Evolutionary conservation across 1,140 invertebrate genomes (phyloP).

Genomic region (Ladona fulva): DNA sequence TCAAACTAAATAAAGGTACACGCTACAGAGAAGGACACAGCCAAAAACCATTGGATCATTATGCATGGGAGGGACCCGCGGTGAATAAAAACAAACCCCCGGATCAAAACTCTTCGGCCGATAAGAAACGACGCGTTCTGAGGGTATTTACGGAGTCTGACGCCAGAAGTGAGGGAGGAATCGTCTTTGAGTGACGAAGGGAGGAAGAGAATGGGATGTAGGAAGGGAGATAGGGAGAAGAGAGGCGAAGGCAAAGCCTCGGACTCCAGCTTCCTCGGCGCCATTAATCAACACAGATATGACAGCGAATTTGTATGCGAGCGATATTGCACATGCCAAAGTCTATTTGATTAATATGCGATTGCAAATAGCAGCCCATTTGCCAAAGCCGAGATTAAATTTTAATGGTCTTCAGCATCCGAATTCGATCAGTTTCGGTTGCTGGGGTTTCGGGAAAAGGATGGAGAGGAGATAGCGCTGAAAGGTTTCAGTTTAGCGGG

Average conservation of each 20-base stretch:
- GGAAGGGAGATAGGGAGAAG: background rate
- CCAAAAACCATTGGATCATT: too few relatives aligned
- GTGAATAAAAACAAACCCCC: too few relatives aligned
- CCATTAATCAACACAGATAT: slow-evolving; percentile 29
- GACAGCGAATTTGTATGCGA: slow-evolving; percentile 30
- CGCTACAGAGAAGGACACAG: too few relatives aligned
- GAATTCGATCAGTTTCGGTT: slow-evolving; percentile 16
- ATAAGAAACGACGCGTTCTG: too few relatives aligned
- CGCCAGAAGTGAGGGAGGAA: too few relatives aligned
- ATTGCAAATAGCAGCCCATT: slow-evolving; percentile 24
- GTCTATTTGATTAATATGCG: slow-evolving; percentile 31
- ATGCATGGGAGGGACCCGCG: too few relatives aligned
- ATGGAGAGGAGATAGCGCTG: background rate
- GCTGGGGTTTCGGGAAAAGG: background rate
- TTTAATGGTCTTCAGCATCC: slow-evolving; percentile 19
- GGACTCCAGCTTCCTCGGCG: slow-evolving; percentile 27
- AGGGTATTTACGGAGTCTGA: too few relatives aligned
- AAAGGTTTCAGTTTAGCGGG: background rate
- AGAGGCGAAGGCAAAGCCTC: slow-evolving; percentile 19
- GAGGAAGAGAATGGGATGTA: background rate
- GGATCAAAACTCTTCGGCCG: too few relatives aligned
- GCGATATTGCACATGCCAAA: slow-evolving; percentile 30
- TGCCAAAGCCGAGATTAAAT: slow-evolving; percentile 19
- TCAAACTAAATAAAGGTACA: too few relatives aligned
- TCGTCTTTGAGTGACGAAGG: too few relatives aligned